Evolutionary conservation across 1,140 invertebrate species (phyloP).

Genomic region (Gryon sp.): DNA sequence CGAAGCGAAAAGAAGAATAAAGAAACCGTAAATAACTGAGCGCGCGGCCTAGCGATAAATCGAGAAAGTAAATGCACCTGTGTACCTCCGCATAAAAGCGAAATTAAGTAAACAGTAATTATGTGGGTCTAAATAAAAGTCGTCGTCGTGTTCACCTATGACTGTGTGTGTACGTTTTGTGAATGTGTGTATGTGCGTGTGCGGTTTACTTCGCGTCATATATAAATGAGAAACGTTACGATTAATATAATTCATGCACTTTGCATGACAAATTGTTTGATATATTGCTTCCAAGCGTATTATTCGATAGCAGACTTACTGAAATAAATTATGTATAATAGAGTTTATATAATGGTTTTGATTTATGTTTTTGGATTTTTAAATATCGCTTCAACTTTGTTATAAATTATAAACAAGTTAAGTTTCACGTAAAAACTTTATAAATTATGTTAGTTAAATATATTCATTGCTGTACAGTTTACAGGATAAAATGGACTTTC

Average conservation of each 20-base stretch:
- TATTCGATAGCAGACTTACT: constrained; percentile 34
- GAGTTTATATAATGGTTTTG: constrained; percentile 27
- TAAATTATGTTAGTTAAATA: no score
- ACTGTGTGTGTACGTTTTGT: neutral
- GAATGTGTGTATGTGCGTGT: neutral
- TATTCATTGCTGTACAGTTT: no score
- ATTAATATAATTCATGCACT: constrained; percentile 38
- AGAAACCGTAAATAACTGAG: constrained; percentile 58
- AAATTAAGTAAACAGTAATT: constrained; percentile 63
- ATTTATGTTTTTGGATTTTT: constrained; percentile 23
- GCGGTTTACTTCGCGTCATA: constrained; percentile 9
- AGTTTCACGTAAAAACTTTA: no score
- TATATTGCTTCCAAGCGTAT: constrained; percentile 30
- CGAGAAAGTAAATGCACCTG: constrained; percentile 53
- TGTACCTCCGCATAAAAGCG: constrained; percentile 49
- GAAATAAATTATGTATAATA: constrained; percentile 43
- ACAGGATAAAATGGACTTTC: no score
- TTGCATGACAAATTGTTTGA: constrained; percentile 48
- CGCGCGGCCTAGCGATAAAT: constrained; percentile 56
- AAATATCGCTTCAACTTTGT: constrained; percentile 21
- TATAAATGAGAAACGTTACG: constrained; percentile 41
- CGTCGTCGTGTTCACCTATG: neutral
- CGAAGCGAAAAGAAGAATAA: constrained; percentile 39
- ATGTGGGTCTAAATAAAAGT: constrained; percentile 49
- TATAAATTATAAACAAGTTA: constrained; percentile 24